Base-by-base conservation (phyloP, 2,888 invertebrate genomes). In the Chrysotoxum bicinctum region DNA sequence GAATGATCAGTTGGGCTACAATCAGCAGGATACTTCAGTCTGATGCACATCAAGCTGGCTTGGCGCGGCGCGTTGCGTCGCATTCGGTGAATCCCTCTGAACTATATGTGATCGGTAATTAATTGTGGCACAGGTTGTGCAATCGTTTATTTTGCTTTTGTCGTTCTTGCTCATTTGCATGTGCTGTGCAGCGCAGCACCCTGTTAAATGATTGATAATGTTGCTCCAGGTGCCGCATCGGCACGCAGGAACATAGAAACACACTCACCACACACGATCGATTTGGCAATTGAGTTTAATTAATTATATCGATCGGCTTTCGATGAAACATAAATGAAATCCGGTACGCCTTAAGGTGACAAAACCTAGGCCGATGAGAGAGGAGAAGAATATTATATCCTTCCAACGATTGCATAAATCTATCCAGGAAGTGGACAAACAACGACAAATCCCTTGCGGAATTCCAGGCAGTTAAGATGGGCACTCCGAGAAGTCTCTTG, bases 191-290 rank as follows among this genome's bases (percentile, higher is more conserved):
- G 70, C 52, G 52, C 54, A 56, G 72, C 68, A 62, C 23, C 54
- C 74, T 74, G 40, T 79, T 54, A 56, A 56, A 79, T 79, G 83
- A 83, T 83, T 73, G 83, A 83, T 83, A 56, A 30, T 35, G 30
- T 69, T 73, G 79, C 83, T 74, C 69, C 83, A 83, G 79, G 83
- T 83, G 83, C 83, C 83, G 83, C 83, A 83, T 70, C 32, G 62
- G 69, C 72, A 73, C 68, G 58, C 66, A 73, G n/a, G 60, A 60
- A 62, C 37, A 60, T 37, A 35, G 40, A 43, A 66, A 78, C 43
- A 68, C 37, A 77, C 58, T 73, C 64, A 82, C 66, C 72, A 45
- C 78, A 74, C 74, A 74, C 79, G 77, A 73, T 56, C 45, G 14
- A 2, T 62, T 30, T 52, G 30, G 26, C 37, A 43, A 26, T 64